A percentile compares a stretch with the other conserved stretches of the same genome.
Evolutionary conservation across 2,888 invertebrate genomes (phyloP).

Genomic region (Pogonocherus hispidulus): DNA sequence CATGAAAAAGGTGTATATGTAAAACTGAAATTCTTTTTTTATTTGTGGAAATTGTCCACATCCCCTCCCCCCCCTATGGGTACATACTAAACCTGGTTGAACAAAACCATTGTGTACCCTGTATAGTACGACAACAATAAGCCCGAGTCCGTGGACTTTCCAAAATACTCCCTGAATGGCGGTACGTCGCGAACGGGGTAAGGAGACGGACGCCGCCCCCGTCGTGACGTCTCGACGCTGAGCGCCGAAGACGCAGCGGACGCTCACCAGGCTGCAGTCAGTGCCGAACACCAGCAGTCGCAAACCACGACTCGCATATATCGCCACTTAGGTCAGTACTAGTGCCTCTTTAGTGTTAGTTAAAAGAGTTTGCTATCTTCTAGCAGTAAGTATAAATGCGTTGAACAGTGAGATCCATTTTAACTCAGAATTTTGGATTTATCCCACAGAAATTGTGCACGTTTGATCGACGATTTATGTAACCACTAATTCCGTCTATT

Average conservation of each 20-base stretch:
- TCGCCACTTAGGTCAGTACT: constrained; percentile 65
- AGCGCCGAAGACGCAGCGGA: constrained; percentile 58
- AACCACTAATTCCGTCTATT: constrained; percentile 15
- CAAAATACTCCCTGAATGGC: constrained; percentile 51
- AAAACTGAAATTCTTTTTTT: no score
- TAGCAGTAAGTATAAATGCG: constrained; percentile 40
- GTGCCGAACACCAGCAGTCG: constrained; percentile 69
- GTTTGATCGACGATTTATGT: constrained; percentile 20
- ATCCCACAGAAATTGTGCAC: constrained; percentile 3
- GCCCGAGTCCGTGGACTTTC: constrained; percentile 27
- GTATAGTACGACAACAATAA: constrained; percentile 12
- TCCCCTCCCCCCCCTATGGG: no score
- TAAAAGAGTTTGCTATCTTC: background rate
- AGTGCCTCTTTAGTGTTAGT: constrained; percentile 33
- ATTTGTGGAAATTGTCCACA: no score
- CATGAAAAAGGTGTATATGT: no score
- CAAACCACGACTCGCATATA: constrained; percentile 65
- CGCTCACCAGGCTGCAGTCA: constrained; percentile 64
- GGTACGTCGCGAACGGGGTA: constrained; percentile 43
- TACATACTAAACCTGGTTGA: no score
- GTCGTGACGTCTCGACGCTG: constrained; percentile 55
- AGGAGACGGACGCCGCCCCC: constrained; percentile 48
- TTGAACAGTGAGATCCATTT: constrained; percentile 23
- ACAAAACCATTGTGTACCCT: no score
- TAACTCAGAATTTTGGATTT: constrained; percentile 10